phyloP scores from a whole-genome alignment of 2,797 vertebrate species.

The Dromococcyx pavoninus region DNA sequence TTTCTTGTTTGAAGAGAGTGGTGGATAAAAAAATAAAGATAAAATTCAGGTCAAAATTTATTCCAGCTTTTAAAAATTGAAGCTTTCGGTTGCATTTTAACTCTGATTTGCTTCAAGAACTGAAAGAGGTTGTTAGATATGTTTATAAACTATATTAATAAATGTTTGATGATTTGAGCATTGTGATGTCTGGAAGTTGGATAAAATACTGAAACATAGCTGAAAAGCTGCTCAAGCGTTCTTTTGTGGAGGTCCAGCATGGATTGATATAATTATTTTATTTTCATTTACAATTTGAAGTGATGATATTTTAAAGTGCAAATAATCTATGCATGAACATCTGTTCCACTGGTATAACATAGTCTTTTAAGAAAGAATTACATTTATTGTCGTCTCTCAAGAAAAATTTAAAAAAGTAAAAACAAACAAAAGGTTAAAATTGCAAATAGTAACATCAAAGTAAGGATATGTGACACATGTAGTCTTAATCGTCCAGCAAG shows the following conservation, averaged over 20 bases:
- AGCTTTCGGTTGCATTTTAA: not conserved
- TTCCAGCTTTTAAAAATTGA: not conserved
- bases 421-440: not conserved
- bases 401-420: not conserved
- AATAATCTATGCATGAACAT: not conserved
- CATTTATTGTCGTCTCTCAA: not conserved
- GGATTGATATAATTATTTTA: not conserved
- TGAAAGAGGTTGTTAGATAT: not conserved
- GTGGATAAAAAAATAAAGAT: not conserved
- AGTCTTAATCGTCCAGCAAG: not conserved
- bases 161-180: not conserved
- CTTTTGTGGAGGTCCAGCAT: not conserved
- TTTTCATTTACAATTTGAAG: not conserved
- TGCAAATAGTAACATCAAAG: not conserved
- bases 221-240: not conserved
- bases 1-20: not conserved
- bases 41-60: not conserved
- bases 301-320: not conserved
- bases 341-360: not conserved
- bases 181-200: not conserved
- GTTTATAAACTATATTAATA: not conserved
- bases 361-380: not conserved
- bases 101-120: not conserved
- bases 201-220: not conserved
- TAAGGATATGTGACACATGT: fast-evolving